Evolutionary conservation across 2,797 vertebrate species (phyloP), one percentile per base, ranked within the genome.

Genomic region (Iguana delicatissima): DNA sequence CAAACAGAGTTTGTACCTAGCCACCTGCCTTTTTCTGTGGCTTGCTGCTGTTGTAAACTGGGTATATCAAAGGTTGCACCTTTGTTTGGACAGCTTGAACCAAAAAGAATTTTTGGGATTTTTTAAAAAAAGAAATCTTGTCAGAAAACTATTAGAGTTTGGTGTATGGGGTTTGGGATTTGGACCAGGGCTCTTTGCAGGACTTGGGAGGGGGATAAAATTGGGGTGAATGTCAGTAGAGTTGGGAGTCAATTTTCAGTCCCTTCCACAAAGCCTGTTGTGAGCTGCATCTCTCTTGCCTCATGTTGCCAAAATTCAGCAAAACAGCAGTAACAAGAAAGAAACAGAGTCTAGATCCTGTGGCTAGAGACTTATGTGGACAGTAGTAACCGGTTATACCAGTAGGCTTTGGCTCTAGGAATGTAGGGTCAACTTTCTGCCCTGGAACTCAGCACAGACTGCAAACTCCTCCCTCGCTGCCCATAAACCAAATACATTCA

Each of bases 21-120:
- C 32, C n/a, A 74, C 62, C 26, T 80, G 64, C n/a, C 42, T 84
- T 80, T 69, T 89, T 59, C 24, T 83, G 24, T 69, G 55, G 62
- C 22, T 29, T 46, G 57, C 81, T 74, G 55, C 10, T 24, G 7
- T 10, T 80, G 32, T 52, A 80, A 50, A 42, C 18, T 62, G 59
- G 2, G 46, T 89, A 69, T 91, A 72, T 55, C 84, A 38, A 81
- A 83, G 35, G 85, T 83, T 85, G 46, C 90, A 83, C 90, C 92
- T 93, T 93, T 86, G 87, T 93, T 91, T 93, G 64, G 67, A 90
- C 81, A 69, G 35, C 74, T 14, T 50, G 69, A 79, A 32, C 46
- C n/a, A 79, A 76, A 55, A 42, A 83, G 62, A 16, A 9, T 38
- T n/a, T n/a, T n/a, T n/a, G 64, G 74, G 26, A 80, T 88, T 46